Evolutionary conservation across 2,888 invertebrate species (phyloP).

Genomic region (Rhorus exstirpatorius): DNA sequence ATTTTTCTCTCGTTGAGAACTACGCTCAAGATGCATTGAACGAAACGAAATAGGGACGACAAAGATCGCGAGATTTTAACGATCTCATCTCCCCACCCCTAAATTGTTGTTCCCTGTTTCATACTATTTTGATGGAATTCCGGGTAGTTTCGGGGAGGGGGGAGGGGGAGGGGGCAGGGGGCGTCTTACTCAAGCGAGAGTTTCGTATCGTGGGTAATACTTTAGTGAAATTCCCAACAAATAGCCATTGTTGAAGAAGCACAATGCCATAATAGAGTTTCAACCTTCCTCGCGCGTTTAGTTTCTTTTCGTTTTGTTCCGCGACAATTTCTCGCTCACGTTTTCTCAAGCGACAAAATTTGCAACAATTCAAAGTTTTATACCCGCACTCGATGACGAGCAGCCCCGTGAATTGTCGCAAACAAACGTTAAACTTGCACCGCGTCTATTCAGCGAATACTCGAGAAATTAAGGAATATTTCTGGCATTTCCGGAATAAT

Average conservation of each 20-base stretch:
- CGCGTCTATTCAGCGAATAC: no score
- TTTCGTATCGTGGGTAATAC: neutral
- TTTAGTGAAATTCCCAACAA: conserved; percentile 52
- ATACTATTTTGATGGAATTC: neutral
- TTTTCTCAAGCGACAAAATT: neutral
- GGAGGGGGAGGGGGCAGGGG: neutral
- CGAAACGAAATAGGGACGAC: no score
- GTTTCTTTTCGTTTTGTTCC: conserved; percentile 10
- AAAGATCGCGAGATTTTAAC: no score
- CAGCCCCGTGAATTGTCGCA: no score
- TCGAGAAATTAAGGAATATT: no score
- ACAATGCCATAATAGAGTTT: conserved; percentile 47
- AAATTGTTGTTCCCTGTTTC: no score
- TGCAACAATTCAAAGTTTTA: conserved; percentile 19
- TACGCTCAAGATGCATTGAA: no score
- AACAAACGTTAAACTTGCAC: conserved; percentile 24
- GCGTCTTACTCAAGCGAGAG: neutral
- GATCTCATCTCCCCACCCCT: no score
- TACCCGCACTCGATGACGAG: conserved; percentile 6
- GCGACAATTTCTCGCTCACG: conserved; percentile 1
- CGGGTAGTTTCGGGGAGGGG: neutral
- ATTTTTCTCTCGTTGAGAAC: conserved; percentile 22
- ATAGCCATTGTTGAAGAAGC: conserved; percentile 54
- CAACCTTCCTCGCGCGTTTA: conserved; percentile 7
- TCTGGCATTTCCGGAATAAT: no score